Evolutionary conservation across 2,113 vertebrate species (phyloP), one percentile per base, ranked within the genome.

Genomic region (Salvelinus alpinus): DNA sequence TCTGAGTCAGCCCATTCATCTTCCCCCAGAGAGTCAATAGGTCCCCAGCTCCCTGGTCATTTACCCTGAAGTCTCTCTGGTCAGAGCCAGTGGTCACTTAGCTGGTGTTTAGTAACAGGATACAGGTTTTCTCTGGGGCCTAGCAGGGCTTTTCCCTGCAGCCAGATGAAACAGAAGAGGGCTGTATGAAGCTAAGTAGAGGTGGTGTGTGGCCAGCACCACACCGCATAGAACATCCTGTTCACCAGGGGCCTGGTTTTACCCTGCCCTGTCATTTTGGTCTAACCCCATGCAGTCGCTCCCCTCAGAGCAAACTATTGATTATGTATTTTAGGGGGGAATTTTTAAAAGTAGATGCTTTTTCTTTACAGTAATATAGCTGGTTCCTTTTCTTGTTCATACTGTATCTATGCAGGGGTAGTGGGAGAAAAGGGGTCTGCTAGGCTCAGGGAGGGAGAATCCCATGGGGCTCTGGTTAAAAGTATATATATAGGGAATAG

Each of bases 251-350:
- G 54, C 44, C 27, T 78, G 84, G 82, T 86, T 90, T 90, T 84
- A 82, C 64, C 12, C 62, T 75, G 80, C 68, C 66, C 72, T 87
- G 74, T 87, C 70, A 88, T 91, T 90, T 84, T 64, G 85, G 82
- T 82, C 80, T 70, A 79, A 82, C 66, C 64, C 68, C 72, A 67
- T 78, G 72, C 73, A 47, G 38, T 51, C 59, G 20, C 8, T 67
- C 59, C 64, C 69, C 60, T 38, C 5, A 62, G n/a, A 75, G 38
- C 51, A 62, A 78, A 80, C 72, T 76, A 68, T 31, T 57, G 78
- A 85, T 83, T 79, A 67, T n/a, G 76, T 29, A 76, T 85, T 70
- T 57, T 31, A 18, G 12, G 12, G 24, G 25, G 60, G 20, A 5
- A 5, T 14, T 5, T 14, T 38, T 5, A 57, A 14, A 25, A 22